These are phyloP conservation scores for Cyanocitta stelleri DNA, from an alignment of 2,113 vertebrate species.

Conservation along the genomic window DNA sequence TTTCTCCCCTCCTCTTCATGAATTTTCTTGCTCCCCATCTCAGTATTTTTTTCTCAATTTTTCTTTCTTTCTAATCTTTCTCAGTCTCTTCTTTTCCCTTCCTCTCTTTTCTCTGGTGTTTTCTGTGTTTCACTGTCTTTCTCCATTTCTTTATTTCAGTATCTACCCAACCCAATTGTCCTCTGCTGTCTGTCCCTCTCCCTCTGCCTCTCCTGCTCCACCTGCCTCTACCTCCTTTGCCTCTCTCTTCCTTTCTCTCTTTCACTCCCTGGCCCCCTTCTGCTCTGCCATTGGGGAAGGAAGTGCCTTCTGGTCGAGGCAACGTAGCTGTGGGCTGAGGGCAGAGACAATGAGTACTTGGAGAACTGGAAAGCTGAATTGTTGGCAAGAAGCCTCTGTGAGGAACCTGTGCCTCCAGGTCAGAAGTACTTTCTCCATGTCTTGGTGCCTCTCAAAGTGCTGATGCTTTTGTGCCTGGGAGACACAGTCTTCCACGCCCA, in stretches of 20 bases:
- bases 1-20: background rate
- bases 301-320: background rate
- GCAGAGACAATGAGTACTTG: background rate
- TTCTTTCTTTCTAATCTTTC: background rate
- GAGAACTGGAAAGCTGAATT: background rate
- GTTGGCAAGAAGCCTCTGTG: background rate
- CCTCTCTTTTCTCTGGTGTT: background rate
- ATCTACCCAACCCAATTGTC: background rate
- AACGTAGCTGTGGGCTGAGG: background rate
- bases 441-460: background rate
- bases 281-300: background rate
- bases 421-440: background rate
- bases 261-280: background rate
- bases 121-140: background rate
- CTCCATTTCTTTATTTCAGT: background rate
- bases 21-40: background rate
- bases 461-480: background rate
- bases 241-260: background rate
- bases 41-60: background rate
- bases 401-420: background rate
- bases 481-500: background rate
- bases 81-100: background rate
- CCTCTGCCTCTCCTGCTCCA: background rate
- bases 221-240: background rate
- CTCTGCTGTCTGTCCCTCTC: background rate